phyloP scores from a whole-genome alignment of 2,797 vertebrate genomes.

The Rallus crepitans region DNA sequence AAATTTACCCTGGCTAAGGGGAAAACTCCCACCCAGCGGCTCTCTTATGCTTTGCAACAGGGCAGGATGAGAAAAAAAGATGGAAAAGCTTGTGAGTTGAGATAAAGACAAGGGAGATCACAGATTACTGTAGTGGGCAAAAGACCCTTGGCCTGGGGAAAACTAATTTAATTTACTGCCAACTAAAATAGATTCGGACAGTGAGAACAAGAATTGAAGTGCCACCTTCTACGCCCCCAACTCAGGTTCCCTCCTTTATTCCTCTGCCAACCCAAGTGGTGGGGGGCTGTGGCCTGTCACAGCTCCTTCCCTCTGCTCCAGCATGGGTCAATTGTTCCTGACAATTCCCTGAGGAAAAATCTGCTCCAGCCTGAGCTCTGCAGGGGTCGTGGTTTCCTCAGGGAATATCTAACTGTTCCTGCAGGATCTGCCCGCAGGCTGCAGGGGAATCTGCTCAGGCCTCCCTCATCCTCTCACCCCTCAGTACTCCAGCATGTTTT shows the following conservation, averaged over 20 bases:
- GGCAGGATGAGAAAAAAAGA: not conserved
- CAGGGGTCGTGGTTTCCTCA: not conserved
- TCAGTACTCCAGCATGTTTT: not conserved
- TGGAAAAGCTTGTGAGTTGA: not conserved
- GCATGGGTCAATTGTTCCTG: not conserved
- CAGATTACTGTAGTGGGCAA: rapidly evolving
- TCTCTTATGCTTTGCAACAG: not conserved
- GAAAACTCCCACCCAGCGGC: not conserved
- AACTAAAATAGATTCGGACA: not conserved
- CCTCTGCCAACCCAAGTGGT: not conserved
- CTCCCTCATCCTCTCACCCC: rapidly evolving
- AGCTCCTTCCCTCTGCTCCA: not conserved
- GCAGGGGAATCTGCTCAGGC: not conserved
- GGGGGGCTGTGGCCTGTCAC: not conserved
- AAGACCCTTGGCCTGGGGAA: not conserved
- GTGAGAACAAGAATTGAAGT: not conserved
- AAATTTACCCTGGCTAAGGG: not conserved
- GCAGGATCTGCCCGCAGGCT: rapidly evolving
- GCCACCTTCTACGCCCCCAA: rapidly evolving
- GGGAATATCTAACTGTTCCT: not conserved
- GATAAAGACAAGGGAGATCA: not conserved
- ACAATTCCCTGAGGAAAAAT: not conserved
- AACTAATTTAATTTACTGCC: not conserved
- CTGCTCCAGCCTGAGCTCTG: not conserved
- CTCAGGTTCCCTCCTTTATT: not conserved